Conservation (phyloP, 2,113 vertebrate genomes). For the Tychaedon coryphoeus region DNA sequence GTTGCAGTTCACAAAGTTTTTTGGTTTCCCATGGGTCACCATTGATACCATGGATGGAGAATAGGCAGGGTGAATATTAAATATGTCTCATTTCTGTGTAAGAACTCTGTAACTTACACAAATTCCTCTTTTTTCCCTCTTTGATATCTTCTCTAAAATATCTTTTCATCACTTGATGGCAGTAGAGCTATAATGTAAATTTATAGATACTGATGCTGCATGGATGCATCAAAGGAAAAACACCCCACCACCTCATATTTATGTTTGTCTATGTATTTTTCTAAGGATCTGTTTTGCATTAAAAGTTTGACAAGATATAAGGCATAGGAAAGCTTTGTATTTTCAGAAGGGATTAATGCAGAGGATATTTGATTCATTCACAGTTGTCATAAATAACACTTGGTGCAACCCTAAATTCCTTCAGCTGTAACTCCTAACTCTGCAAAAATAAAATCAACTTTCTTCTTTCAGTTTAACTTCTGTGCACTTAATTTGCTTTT, state of each 20-base stretch:
- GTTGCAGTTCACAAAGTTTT: not conserved
- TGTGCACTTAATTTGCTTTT: constrained; percentile 35
- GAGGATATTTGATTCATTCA: constrained; percentile 64
- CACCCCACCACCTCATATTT: constrained; percentile 19
- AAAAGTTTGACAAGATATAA: constrained; percentile 70
- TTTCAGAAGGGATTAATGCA: constrained; percentile 71
- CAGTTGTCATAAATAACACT: constrained; percentile 59
- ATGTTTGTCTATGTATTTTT: constrained; percentile 69
- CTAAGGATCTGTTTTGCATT: constrained; percentile 67
- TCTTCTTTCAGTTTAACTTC: constrained; percentile 60
- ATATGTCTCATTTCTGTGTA: not conserved
- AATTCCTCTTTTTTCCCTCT: not conserved
- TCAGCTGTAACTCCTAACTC: constrained; percentile 35
- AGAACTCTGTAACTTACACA: not conserved
- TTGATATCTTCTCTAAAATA: constrained; percentile 55
- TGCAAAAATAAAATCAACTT: constrained; percentile 60
- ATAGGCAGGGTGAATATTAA: not conserved
- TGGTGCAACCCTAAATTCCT: constrained; percentile 59
- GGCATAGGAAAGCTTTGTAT: constrained; percentile 64
- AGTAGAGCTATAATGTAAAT: constrained; percentile 76
- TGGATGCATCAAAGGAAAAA: constrained; percentile 47
- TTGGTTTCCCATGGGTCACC: not conserved
- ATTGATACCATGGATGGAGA: not conserved
- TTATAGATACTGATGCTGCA: constrained; percentile 59
- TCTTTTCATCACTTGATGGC: constrained; percentile 76